phyloP scores from a whole-genome alignment of 2,797 vertebrate species.

The Percopsis omiscomaycus region DNA sequence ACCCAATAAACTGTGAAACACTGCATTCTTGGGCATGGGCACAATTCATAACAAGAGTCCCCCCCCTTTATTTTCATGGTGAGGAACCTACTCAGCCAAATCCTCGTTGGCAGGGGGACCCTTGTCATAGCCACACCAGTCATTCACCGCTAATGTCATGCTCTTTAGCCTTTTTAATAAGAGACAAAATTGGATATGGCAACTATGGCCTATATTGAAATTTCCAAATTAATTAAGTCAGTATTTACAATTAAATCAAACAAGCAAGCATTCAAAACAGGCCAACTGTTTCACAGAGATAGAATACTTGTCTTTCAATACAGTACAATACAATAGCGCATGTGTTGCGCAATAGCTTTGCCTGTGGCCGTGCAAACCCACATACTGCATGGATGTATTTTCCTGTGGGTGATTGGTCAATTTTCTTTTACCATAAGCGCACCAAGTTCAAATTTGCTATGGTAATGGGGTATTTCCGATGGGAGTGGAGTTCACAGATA shows the following conservation, averaged over 20 bases:
- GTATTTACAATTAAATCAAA: constrained; percentile 50
- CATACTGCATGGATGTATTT: not conserved
- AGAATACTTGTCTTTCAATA: constrained; percentile 29
- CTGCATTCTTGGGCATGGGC: constrained; percentile 76
- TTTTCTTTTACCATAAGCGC: no score
- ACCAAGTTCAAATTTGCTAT: no score
- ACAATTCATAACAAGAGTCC: constrained; percentile 77
- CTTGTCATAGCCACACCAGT: constrained; percentile 42
- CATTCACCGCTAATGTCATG: constrained; percentile 63
- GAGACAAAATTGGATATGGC: constrained; percentile 33
- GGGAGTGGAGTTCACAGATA: no score
- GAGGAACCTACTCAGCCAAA: constrained; percentile 78
- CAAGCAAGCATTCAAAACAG: constrained; percentile 51
- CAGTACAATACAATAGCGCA: not conserved
- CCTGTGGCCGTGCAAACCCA: constrained; percentile 16
- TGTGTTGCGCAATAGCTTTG: not conserved
- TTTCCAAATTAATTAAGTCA: constrained; percentile 55
- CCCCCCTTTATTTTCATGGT: constrained; percentile 64
- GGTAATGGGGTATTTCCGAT: no score
- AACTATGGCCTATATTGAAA: constrained; percentile 50
- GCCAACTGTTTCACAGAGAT: constrained; percentile 45
- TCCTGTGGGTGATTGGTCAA: no score
- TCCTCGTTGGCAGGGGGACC: constrained; percentile 70
- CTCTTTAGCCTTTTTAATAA: constrained; percentile 67
- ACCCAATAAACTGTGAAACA: constrained; percentile 84